These are phyloP conservation scores for Thalassoma bifasciatum DNA, from an alignment of 2,113 vertebrate species.

Conservation along the genomic window DNA sequence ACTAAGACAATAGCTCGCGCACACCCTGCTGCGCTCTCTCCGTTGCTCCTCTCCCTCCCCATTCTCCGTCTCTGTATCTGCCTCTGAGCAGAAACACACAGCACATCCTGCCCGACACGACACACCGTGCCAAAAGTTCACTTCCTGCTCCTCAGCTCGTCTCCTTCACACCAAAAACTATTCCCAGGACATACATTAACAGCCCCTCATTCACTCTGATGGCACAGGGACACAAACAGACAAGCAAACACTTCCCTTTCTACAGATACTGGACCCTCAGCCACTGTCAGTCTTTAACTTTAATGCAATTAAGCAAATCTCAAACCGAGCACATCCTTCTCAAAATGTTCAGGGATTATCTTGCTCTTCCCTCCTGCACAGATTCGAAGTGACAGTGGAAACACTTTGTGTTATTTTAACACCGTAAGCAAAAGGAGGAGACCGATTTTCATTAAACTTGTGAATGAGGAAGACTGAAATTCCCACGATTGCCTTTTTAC, in stretches of 20 bases:
- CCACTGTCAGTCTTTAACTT: constrained; percentile 3
- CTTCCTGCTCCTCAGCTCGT: constrained; percentile 76
- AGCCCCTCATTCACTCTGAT: constrained; percentile 37
- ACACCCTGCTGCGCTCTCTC: constrained; percentile 72
- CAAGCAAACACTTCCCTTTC: constrained; percentile 58
- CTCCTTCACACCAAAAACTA: constrained; percentile 73
- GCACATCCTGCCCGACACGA: constrained; percentile 77
- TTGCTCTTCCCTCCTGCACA: constrained; percentile 58
- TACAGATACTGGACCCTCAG: constrained; percentile 13
- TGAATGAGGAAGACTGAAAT: constrained; percentile 69
- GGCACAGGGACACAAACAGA: constrained; percentile 62
- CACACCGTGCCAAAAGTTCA: constrained; percentile 78
- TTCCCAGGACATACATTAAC: constrained; percentile 78
- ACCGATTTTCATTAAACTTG: constrained; percentile 62
- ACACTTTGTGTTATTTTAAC: constrained; percentile 70
- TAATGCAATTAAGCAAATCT: constrained; percentile 45
- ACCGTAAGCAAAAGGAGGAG: constrained; percentile 45
- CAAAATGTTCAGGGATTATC: constrained; percentile 56
- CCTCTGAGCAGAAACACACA: constrained; percentile 79
- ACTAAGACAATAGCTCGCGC: constrained; percentile 75
- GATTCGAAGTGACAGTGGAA: constrained; percentile 74
- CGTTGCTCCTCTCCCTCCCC: constrained; percentile 65
- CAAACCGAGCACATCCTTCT: constrained; percentile 40
- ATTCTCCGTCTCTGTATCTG: constrained; percentile 73
- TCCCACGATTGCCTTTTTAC: constrained; percentile 61